Base-by-base conservation (phyloP, 1,140 invertebrate genomes). In the Sitophilus oryzae region DNA sequence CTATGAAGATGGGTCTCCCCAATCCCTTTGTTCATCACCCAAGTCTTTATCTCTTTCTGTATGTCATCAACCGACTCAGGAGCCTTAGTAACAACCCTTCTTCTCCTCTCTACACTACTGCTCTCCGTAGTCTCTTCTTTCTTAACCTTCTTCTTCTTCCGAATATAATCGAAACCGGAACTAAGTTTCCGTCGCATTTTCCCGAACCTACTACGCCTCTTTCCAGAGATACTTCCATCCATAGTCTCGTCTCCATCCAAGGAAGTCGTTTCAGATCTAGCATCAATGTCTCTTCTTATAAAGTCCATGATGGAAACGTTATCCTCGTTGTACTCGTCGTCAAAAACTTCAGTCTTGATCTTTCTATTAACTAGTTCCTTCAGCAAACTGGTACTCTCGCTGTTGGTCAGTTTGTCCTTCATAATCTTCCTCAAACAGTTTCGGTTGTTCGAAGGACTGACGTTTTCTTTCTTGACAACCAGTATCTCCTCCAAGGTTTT, bases 21-120 rank as follows among this genome's bases (percentile, higher is more conserved):
- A 10, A 93, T 83, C 15, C 91, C 90, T 71, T 95, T 95, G 70
- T 94, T 96, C 40, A 94, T 83, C 50, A 93, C 89, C 84, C 93
- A 89, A 42, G 84, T 82, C 71, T 92, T 88, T 38, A 95, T 88
- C 74, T 95, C 91, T 54, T 82, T 82, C 56, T 84, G 83, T 55
- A 91, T 85, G 72, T 90, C 88, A 60, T 85, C 79, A 14, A 81
- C 83, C 40, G 81, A 82, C 64, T 83, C 83, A 1, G 82, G 80
- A 63, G 75, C 82, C 30, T 82, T 71, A 77, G 78, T 41, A 71
- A 62, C 19, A 8, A 55, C 6, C 1, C 18, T 15, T 15, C 56
- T 56, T 30, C 58, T 58, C 37, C 52, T 61, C 71, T 72, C 58
- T 35, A 62, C 63, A 14, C 50, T 45, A 11, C 22, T 55, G 53